Evolutionary conservation across 92 coral and sea anemone species (phyloP).

Genomic region (Palythoa caribaeorum): DNA sequence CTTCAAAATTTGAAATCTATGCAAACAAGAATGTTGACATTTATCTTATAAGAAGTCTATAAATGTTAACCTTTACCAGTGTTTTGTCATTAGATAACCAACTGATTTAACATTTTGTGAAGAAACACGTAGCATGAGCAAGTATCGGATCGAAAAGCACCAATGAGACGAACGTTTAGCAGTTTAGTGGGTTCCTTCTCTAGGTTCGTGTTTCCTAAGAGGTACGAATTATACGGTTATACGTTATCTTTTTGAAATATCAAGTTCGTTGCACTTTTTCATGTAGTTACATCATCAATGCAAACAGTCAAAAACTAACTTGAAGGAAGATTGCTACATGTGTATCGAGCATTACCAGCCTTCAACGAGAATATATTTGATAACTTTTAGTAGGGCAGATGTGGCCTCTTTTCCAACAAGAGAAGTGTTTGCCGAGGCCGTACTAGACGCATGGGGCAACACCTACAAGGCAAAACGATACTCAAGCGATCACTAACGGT

Average conservation of each 20-base stretch:
- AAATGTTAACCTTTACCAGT: neutral
- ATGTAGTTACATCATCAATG: neutral
- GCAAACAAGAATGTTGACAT: neutral
- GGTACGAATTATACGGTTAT: neutral
- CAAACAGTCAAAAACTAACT: too few relatives aligned
- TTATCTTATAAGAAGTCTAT: neutral
- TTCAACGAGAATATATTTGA: slow-evolving; percentile 1
- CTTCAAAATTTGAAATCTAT: neutral
- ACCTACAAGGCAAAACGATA: neutral
- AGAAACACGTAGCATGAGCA: neutral
- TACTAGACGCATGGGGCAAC: slow-evolving; percentile 31
- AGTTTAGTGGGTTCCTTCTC: neutral
- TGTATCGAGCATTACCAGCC: neutral
- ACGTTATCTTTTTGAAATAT: too few relatives aligned
- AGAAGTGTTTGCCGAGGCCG: slow-evolving; percentile 42
- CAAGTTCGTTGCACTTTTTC: neutral
- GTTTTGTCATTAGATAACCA: neutral
- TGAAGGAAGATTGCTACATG: neutral
- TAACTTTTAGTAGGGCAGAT: slow-evolving; percentile 50
- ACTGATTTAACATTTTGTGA: neutral
- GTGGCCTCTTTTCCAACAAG: slow-evolving; percentile 24
- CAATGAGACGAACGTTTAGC: neutral
- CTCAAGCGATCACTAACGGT: too few relatives aligned
- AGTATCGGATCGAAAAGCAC: neutral
- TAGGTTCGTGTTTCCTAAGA: neutral